phyloP scores from a whole-genome alignment of 2,888 invertebrate genomes.

The Drosophila melanosoma region DNA sequence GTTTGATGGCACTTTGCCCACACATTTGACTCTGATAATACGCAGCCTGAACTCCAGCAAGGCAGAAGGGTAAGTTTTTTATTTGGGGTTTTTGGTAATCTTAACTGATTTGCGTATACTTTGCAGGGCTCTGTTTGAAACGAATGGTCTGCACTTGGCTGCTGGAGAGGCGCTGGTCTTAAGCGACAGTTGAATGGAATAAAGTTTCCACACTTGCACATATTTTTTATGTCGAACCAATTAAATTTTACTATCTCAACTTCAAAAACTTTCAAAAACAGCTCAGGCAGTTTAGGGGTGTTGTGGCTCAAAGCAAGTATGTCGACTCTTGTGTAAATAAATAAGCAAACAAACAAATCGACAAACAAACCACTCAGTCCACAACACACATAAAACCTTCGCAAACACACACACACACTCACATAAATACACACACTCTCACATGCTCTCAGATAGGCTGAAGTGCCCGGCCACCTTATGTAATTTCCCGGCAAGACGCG shows the following conservation, averaged over 20 bases:
- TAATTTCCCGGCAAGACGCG: constrained; percentile 24
- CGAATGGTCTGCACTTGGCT: constrained; percentile 43
- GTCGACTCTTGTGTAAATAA: constrained; percentile 60
- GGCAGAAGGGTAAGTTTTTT: constrained; percentile 47
- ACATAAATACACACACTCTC: constrained; percentile 6
- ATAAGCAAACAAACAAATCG: constrained; percentile 58
- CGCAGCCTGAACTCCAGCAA: constrained; percentile 59
- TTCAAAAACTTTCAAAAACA: constrained; percentile 17
- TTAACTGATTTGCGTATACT: not conserved
- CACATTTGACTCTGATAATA: constrained; percentile 43
- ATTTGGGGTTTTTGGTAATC: not conserved
- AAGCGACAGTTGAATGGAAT: constrained; percentile 40
- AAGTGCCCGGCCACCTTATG: constrained; percentile 51
- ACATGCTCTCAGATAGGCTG: constrained; percentile 40
- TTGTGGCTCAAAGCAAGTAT: constrained; percentile 58
- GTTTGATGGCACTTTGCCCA: constrained; percentile 60
- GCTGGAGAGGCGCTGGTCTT: constrained; percentile 67
- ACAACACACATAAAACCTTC: constrained; percentile 6
- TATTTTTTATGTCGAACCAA: constrained; percentile 38
- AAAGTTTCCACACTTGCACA: constrained; percentile 10
- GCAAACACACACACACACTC: constrained; percentile 7
- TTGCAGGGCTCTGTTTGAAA: constrained; percentile 46
- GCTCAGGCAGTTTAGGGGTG: constrained; percentile 17
- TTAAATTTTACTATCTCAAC: constrained; percentile 39
- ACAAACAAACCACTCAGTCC: constrained; percentile 67